These are phyloP conservation scores for Monochamus saltuarius DNA, from an alignment of 1,140 invertebrate genomes.

Conservation along the genomic window DNA sequence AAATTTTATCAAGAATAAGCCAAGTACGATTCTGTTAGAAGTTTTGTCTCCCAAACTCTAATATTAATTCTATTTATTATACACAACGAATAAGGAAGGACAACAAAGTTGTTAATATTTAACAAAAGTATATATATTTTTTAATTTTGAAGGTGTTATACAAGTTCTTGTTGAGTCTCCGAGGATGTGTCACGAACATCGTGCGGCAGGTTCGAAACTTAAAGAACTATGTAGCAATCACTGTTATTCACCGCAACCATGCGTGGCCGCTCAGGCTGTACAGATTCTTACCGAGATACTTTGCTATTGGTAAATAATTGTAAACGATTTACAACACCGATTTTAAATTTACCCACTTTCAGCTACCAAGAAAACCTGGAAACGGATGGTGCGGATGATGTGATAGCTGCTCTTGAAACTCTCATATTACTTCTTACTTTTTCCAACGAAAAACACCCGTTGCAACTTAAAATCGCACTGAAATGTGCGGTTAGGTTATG, in stretches of 20 bases:
- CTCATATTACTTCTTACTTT: slow-evolving; percentile 64
- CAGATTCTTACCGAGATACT: slow-evolving; percentile 66
- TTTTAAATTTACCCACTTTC: slow-evolving; percentile 14
- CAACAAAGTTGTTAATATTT: too few relatives aligned
- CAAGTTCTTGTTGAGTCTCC: slow-evolving; percentile 59
- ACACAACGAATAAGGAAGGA: too few relatives aligned
- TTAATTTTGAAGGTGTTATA: slow-evolving; percentile 47
- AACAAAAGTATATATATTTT: too few relatives aligned
- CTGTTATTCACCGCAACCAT: slow-evolving; percentile 63
- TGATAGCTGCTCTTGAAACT: slow-evolving; percentile 68
- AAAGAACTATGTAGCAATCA: slow-evolving; percentile 58
- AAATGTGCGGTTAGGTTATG: slow-evolving; percentile 71
- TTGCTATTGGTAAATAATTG: slow-evolving; percentile 62
- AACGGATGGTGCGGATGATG: slow-evolving; percentile 61
- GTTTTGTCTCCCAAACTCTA: too few relatives aligned
- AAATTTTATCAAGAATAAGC: too few relatives aligned
- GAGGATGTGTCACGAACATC: slow-evolving; percentile 56
- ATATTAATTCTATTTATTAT: too few relatives aligned
- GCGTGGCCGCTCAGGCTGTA: slow-evolving; percentile 68
- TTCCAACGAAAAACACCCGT: slow-evolving; percentile 55
- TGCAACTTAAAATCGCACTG: slow-evolving; percentile 64
- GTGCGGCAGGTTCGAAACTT: slow-evolving; percentile 56
- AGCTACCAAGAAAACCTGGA: slow-evolving; percentile 68
- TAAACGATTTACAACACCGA: background rate
- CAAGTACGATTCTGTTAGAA: too few relatives aligned